A percentile compares a stretch with the other conserved stretches of the same genome.
Conservation (phyloP, 2,797 vertebrate genomes). For the Cuculus canorus region DNA sequence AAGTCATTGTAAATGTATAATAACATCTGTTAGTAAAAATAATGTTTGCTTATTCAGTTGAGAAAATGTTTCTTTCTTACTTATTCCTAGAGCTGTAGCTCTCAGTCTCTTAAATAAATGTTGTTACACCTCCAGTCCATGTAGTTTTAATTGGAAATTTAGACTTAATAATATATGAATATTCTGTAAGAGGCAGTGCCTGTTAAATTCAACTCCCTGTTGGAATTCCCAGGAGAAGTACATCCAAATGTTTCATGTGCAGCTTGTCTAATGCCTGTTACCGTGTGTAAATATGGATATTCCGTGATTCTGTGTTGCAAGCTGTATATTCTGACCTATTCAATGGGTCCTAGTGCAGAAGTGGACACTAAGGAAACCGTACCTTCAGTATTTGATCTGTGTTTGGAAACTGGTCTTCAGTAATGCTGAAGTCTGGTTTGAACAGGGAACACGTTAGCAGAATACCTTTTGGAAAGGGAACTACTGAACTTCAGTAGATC, state of each 20-base stretch:
- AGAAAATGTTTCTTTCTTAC: conserved; percentile 44
- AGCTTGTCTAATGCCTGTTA: background rate
- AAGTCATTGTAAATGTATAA: conserved; percentile 40
- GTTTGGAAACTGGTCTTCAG: background rate
- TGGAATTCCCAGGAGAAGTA: background rate
- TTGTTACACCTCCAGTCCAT: background rate
- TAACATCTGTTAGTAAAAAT: conserved; percentile 40
- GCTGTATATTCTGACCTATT: background rate
- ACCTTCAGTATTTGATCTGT: background rate
- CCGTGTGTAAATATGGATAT: background rate
- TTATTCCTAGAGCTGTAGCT: background rate
- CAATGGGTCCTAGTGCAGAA: background rate
- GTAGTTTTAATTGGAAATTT: conserved; percentile 44
- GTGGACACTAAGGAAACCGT: background rate
- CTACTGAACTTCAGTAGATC: background rate
- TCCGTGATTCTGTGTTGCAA: too few species aligned
- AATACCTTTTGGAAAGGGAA: background rate
- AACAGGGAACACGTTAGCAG: background rate
- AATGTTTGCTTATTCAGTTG: conserved; percentile 56
- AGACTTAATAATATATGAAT: conserved; percentile 1
- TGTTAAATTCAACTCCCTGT: background rate
- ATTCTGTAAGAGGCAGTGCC: background rate
- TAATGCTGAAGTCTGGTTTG: background rate
- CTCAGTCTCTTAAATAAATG: background rate
- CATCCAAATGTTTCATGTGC: background rate